phyloP scores from a whole-genome alignment of 30 jellyfish, hydroid and myxozoan genomes.

The Haliclystus octoradiatus region DNA sequence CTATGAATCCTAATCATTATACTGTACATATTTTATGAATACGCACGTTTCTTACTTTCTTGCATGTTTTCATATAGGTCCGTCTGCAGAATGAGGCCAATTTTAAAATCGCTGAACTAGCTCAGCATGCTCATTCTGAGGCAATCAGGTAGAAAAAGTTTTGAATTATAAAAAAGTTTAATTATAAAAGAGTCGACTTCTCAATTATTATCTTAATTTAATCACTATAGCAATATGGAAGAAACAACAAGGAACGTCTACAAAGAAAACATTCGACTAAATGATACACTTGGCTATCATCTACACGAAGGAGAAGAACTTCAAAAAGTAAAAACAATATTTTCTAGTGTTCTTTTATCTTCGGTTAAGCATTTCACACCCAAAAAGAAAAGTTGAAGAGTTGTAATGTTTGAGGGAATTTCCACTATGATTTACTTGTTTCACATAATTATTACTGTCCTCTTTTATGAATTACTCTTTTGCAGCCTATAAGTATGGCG shows the following conservation, averaged over 20 bases:
- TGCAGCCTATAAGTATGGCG: too few species aligned
- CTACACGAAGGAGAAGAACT: constrained; percentile 44
- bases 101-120: constrained; percentile 67
- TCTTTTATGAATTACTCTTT: too few species aligned
- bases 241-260: constrained; percentile 89
- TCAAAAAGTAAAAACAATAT: constrained; percentile 76
- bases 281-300: constrained; percentile 69
- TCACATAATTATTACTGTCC: too few species aligned
- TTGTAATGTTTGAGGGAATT: too few species aligned
- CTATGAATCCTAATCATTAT: too few species aligned
- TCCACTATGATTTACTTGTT: too few species aligned
- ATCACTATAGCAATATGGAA: constrained; percentile 53
- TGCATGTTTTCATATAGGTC: too few species aligned
- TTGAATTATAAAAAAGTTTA: background rate
- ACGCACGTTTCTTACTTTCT: too few species aligned
- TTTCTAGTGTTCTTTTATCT: too few species aligned
- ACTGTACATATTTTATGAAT: too few species aligned
- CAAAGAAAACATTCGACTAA: constrained; percentile 64
- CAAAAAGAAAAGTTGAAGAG: too few species aligned
- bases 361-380: too few species aligned
- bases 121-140: constrained; percentile 85
- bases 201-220: background rate
- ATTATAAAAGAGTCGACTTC: background rate
- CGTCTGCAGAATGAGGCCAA: constrained; percentile 92
- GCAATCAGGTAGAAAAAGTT: constrained; percentile 55